Evolutionary conservation across 2,888 invertebrate species (phyloP).

Genomic region (Troilus luridus): DNA sequence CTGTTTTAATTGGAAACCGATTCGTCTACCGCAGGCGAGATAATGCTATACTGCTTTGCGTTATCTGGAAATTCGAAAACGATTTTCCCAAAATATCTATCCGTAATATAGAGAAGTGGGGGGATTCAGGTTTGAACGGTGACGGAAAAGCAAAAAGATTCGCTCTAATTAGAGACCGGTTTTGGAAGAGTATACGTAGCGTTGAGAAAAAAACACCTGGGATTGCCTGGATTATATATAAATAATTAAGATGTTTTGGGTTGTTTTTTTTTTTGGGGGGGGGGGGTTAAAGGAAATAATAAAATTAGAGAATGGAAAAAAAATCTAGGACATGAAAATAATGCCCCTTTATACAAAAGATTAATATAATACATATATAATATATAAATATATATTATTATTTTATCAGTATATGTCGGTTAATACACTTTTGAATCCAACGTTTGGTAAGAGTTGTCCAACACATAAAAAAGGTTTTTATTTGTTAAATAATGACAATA

Average conservation of each 20-base stretch:
- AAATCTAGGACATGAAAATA: no score
- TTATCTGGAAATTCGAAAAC: not conserved
- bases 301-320: no score
- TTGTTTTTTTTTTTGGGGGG: no score
- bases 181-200: not conserved
- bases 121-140: not conserved
- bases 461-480: no score
- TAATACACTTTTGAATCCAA: no score
- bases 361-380: no score
- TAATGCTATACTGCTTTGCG: not conserved
- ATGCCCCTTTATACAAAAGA: no score
- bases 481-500: no score
- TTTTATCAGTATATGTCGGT: no score
- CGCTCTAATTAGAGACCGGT: not conserved
- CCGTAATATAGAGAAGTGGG: not conserved
- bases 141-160: not conserved
- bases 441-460: no score
- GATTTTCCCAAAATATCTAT: not conserved
- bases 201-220: not conserved
- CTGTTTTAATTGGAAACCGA: conserved; percentile 26
- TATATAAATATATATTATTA: no score
- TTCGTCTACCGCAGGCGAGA: not conserved
- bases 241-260: not conserved
- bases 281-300: not conserved
- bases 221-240: not conserved